Evolutionary conservation across 2,113 vertebrate genomes (phyloP).

Genomic region (Peromyscus polionotus): DNA sequence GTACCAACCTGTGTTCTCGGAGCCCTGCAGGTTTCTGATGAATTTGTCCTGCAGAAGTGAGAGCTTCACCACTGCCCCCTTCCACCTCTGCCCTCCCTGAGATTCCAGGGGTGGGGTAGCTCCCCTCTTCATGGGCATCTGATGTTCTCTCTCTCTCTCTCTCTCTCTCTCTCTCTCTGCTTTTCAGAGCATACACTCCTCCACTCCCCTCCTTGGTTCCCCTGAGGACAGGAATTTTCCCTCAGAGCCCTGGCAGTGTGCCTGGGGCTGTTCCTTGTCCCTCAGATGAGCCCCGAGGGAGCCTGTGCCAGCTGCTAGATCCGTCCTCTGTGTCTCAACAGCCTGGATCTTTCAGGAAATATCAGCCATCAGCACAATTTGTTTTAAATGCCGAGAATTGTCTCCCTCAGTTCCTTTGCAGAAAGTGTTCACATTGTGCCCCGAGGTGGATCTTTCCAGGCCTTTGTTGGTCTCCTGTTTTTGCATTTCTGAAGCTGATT

Average conservation of each 20-base stretch:
- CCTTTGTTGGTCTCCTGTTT: not conserved
- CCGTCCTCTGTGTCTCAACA: no score
- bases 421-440: no score
- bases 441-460: not conserved
- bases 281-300: not conserved
- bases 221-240: not conserved
- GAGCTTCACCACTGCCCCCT: no score
- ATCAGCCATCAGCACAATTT: not conserved
- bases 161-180: no score
- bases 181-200: not conserved
- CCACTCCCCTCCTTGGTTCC: not conserved
- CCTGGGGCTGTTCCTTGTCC: not conserved
- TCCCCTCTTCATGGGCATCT: no score
- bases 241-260: not conserved
- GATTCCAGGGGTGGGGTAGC: not conserved
- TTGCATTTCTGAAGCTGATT: not conserved
- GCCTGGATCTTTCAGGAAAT: not conserved
- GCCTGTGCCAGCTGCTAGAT: not conserved
- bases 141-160: no score
- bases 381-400: not conserved
- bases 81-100: not conserved
- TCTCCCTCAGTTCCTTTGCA: not conserved
- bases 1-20: fast-evolving
- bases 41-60: not conserved
- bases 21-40: not conserved